These are phyloP conservation scores for Drosophila pectinifera DNA, from an alignment of 1,140 invertebrate species.

Conservation along the genomic window DNA sequence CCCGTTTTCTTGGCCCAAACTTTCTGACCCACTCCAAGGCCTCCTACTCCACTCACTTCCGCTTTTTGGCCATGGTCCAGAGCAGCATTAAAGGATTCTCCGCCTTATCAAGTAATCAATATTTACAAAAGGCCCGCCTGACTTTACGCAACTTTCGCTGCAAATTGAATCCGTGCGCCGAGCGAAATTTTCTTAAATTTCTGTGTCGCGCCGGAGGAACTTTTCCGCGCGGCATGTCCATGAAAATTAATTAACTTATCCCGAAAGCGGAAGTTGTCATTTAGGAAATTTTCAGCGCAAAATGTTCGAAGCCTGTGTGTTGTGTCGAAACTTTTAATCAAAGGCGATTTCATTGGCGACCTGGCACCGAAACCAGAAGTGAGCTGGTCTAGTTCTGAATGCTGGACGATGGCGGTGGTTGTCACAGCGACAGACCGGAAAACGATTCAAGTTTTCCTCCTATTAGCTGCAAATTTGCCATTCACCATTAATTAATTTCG, in stretches of 20 bases:
- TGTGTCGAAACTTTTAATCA: constrained; percentile 38
- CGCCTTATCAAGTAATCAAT: constrained; percentile 80
- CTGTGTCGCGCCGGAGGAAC: constrained; percentile 38
- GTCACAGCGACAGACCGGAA: constrained; percentile 63
- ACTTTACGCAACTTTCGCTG: constrained; percentile 69
- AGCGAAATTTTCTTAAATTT: constrained; percentile 70
- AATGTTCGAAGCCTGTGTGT: constrained; percentile 22
- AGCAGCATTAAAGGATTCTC: constrained; percentile 73
- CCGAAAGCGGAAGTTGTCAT: constrained; percentile 68
- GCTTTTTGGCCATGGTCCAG: constrained; percentile 38
- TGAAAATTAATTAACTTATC: constrained; percentile 77
- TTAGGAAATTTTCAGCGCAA: constrained; percentile 45
- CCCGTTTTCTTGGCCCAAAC: constrained; percentile 40
- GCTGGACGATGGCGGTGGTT: too few species aligned
- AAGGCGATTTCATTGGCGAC: constrained; percentile 59
- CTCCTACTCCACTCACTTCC: constrained; percentile 45
- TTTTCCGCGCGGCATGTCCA: constrained; percentile 58
- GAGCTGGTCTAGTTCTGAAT: constrained; percentile 26
- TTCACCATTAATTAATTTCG: constrained; percentile 80
- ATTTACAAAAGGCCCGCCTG: constrained; percentile 69
- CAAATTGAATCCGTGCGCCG: constrained; percentile 71
- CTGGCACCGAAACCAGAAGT: constrained; percentile 6
- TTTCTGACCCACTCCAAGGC: constrained; percentile 36
- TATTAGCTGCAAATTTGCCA: constrained; percentile 80
- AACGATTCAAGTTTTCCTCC: constrained; percentile 67